Base-by-base conservation (phyloP, 2,797 vertebrate genomes). In the Kryptopterus vitreolus region DNA sequence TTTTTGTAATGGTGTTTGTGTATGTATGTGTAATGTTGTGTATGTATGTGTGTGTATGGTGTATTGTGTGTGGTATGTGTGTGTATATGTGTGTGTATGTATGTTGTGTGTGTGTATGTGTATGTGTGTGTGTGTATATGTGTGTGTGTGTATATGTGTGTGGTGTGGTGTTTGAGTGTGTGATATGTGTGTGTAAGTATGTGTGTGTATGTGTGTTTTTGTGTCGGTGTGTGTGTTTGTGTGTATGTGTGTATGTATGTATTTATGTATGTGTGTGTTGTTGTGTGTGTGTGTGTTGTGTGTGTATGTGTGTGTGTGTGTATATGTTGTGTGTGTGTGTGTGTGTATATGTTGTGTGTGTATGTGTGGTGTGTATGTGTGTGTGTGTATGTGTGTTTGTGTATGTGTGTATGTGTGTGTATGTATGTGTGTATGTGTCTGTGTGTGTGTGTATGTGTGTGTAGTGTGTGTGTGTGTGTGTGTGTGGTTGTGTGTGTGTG, bases 151-250 rank as follows among this genome's bases (percentile, higher is more conserved):
- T 73, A 76, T 38, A 3, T 38, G 63, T 65, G 62, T 65, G 73
- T 77, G n/a, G n/a, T n/a, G n/a, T n/a, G n/a, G 85, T 76, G 85
- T 57, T 35, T 76, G 72, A 43, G 26, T 76, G 78, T 76, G 57
- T n/a, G n/a, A n/a, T 52, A 52, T 71, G 65, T 78, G 75, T 62
- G 62, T 75, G 79, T 75, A 63, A 50, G 38, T 55, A 53, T 75
- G 35, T 77, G 38, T 43, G 38, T 43, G 38, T 38, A 9, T 38
- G 38, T 38, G 38, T 43, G 38, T 38, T 3, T 38, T n/a, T n/a
- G n/a, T n/a, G n/a, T n/a, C n/a, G 6, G 38, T 43, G 38, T 38
- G 38, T 43, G 24, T 29, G n/a, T 61, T 24, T 61, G 38, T n/a
- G n/a, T n/a, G n/a, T n/a, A n/a, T n/a, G n/a, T n/a, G n/a, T n/a